Base-by-base conservation (phyloP, 2,113 vertebrate genomes). In the Andinoacara biseriatus region DNA sequence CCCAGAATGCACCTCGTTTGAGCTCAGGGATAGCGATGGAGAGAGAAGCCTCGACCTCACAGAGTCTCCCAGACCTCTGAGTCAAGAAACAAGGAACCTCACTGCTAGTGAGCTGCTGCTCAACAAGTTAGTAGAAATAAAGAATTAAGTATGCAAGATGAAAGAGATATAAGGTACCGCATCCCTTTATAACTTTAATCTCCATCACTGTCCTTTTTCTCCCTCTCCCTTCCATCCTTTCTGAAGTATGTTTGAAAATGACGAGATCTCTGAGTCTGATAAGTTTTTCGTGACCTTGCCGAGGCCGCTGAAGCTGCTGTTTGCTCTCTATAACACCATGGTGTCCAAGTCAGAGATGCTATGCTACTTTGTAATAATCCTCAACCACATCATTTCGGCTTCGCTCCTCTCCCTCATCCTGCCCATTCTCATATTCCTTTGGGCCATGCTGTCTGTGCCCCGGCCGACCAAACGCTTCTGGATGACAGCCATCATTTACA, bases 401-500 rank as follows among this genome's bases (percentile, higher is more conserved):
- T 96, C 95, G 0, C 1, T 94, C 38, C 91, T 97, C 2, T 56
- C 94, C 17, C 87, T 93, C 85, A 91, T 93, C 84, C 93, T 97
- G 69, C 92, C 96, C 2, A 86, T 96, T 74, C 93, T 95, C 54
- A 93, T 96, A 87, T 96, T 96, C 84, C 86, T 94, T 54, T 95
- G 92, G 95, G 95, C 93, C 74, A 95, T 96, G 96, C 89, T 96
- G 63, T 96, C 91, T 0, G 93, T 95, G 82, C 96, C 96, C 35
- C 94, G 95, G 80, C 95, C 96, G n/a, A 94, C 89, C 76, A 95
- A 96, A 72, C 87, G 91, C 79, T 96, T 96, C 83, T 95, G 96
- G 95, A 95, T 95, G 95, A 94, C 94, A 0, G 95, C 94, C 0
- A 96, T 96, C 17, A 94, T 96, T 83, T 95, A 97, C 93, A 96